Evolutionary conservation across 1,140 invertebrate species (phyloP), one percentile per base, ranked within the genome.

Genomic region (Carposina sasakii): DNA sequence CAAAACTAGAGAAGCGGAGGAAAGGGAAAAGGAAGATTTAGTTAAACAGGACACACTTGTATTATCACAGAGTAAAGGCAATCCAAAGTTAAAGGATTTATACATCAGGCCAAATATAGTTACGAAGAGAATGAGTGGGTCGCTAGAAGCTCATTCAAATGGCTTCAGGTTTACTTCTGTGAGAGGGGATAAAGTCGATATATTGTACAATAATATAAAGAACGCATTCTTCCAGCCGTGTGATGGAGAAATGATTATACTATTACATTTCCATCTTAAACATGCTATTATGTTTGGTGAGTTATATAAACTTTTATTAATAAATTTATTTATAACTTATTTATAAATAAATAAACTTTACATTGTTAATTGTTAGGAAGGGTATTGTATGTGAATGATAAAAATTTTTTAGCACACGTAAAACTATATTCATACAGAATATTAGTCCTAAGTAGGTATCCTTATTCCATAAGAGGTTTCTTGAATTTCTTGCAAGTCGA

Each of bases 181-280:
- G 1, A 90, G 98, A 62, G 98, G 98, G 8, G 98, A 99, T 70
- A 99, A 99, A 89, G 97, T 99, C 1, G 98, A 99, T 72, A 98
- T 99, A 63, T 86, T 99, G 15, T 99, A 99, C 73, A 99, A 99
- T 86, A 99, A 99, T 81, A 99, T 99, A 55, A 98, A 99, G 76
- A 98, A 99, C 81, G 98, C 98, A 4, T 98, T 99, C 86, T 99
- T 99, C 85, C 98, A 99, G 87, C 98, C 98, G 0, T 99, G 98
- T 82, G 98, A 99, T 85, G 94, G 96, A 49, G 98, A 99, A 88
- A 99, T 99, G 97, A 99, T 99, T 43, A 99, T 99, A 73, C 84
- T 99, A 5, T 87, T 99, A 36, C 98, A 99, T 89, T 99, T 99
- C 76, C 96, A 99, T 87, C 87, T 99, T 21, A 99, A 98, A 87